Evolutionary conservation across 1,140 invertebrate species (phyloP).

Genomic region (Aphis gossypii): DNA sequence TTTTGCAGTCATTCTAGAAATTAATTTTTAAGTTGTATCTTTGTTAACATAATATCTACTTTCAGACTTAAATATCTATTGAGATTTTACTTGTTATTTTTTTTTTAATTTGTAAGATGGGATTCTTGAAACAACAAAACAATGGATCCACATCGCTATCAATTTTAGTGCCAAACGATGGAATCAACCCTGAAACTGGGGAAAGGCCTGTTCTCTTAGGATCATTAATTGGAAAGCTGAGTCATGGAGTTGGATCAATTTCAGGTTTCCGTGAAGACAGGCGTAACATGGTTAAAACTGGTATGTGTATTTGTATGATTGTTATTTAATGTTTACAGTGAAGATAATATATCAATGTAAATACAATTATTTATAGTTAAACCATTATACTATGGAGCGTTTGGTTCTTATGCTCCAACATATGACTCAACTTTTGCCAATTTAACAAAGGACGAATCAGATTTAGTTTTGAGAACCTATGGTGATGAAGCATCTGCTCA

Average conservation of each 20-base stretch:
- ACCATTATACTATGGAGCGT: slow-evolving; percentile 92
- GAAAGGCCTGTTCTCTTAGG: slow-evolving; percentile 86
- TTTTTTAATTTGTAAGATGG: slow-evolving; percentile 70
- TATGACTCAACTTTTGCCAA: slow-evolving; percentile 96
- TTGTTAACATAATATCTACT: not conserved
- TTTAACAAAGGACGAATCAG: slow-evolving; percentile 90
- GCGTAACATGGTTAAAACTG: slow-evolving; percentile 83
- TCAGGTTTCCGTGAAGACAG: slow-evolving; percentile 85
- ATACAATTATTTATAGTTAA: slow-evolving; percentile 70
- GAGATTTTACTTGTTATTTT: not conserved
- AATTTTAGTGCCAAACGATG: slow-evolving; percentile 82
- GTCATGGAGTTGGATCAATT: slow-evolving; percentile 76
- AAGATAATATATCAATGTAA: slow-evolving; percentile 8
- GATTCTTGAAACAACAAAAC: slow-evolving; percentile 79
- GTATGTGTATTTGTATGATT: slow-evolving; percentile 62
- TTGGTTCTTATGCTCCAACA: slow-evolving; percentile 92
- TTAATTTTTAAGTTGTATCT: not conserved
- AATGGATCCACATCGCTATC: slow-evolving; percentile 90
- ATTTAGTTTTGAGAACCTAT: slow-evolving; percentile 89
- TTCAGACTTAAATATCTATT: not conserved
- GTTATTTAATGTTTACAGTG: not conserved
- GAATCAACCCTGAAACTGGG: slow-evolving; percentile 72
- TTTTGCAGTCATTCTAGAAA: not conserved
- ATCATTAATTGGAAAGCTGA: slow-evolving; percentile 75
- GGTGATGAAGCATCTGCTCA: slow-evolving; percentile 87